A percentile compares a stretch with the other conserved stretches of the same genome.
Conservation (phyloP, 2,888 invertebrate species). For the Galeruca laticollis region DNA sequence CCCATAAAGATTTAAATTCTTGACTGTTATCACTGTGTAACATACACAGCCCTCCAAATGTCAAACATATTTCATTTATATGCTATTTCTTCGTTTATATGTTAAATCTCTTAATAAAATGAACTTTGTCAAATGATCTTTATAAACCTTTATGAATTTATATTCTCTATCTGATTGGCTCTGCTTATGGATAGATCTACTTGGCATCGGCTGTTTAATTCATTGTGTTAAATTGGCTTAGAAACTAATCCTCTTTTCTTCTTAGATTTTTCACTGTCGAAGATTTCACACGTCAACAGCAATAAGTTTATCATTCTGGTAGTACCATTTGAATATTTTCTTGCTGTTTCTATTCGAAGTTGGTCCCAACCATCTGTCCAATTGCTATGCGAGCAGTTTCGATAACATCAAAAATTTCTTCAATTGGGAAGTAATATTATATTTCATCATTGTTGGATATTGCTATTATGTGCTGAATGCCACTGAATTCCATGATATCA, state of each 20-base stretch:
- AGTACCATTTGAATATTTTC: too few relatives aligned
- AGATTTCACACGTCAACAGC: too few relatives aligned
- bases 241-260: background rate
- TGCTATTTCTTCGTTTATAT: constrained; percentile 18
- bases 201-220: background rate
- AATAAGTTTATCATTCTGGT: too few relatives aligned
- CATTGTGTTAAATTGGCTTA: background rate
- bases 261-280: background rate
- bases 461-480: too few relatives aligned
- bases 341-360: too few relatives aligned
- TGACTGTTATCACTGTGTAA: constrained; percentile 14
- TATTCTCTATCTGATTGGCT: background rate
- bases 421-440: too few relatives aligned
- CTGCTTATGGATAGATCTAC: background rate
- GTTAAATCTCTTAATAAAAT: constrained; percentile 15
- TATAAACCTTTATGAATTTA: constrained; percentile 9
- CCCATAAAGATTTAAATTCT: constrained; percentile 15
- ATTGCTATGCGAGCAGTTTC: too few relatives aligned
- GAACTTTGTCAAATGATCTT: constrained; percentile 15
- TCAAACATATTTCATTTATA: constrained; percentile 23
- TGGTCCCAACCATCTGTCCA: too few relatives aligned
- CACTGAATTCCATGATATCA: too few relatives aligned
- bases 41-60: constrained; percentile 10
- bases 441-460: too few relatives aligned
- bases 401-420: too few relatives aligned